phyloP scores from a whole-genome alignment of 35 echinoderm and acorn worm species.

The Amphiura filiformis region DNA sequence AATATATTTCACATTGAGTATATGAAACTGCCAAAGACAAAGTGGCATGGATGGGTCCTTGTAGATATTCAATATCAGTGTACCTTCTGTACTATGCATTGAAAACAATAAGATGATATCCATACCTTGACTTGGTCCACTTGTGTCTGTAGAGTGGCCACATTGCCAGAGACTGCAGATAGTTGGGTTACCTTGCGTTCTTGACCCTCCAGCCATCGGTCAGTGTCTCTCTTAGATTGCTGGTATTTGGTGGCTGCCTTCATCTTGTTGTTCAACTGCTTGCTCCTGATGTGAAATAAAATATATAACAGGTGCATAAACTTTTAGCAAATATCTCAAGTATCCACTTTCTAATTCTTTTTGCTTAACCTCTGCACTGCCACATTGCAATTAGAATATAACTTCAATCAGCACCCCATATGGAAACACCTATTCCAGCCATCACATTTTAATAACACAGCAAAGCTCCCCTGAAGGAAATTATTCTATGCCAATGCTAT shows the following conservation, averaged over 20 bases:
- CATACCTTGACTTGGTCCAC: conserved; percentile 94
- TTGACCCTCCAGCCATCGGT: conserved; percentile 79
- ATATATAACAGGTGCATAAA: background rate
- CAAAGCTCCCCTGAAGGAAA: background rate
- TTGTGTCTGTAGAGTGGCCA: conserved; percentile 81
- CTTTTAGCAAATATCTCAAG: background rate
- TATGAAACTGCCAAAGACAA: no score
- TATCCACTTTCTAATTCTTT: background rate
- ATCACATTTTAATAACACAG: background rate
- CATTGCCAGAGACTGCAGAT: conserved; percentile 61
- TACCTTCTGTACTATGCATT: no score
- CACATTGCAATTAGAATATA: background rate
- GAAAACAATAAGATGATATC: no score
- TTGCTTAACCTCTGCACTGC: background rate
- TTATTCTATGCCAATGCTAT: no score
- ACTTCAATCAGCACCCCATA: background rate
- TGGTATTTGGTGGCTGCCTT: conserved; percentile 72
- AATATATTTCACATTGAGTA: no score
- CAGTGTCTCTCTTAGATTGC: conserved; percentile 58
- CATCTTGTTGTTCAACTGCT: conserved; percentile 72
- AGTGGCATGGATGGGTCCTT: no score
- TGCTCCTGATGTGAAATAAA: conserved; percentile 44
- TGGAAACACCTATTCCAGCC: background rate
- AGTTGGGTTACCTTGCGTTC: conserved; percentile 82
- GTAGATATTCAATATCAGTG: no score